These are phyloP conservation scores for Synergus umbraculus DNA, from an alignment of 2,888 invertebrate species.

Conservation along the genomic window DNA sequence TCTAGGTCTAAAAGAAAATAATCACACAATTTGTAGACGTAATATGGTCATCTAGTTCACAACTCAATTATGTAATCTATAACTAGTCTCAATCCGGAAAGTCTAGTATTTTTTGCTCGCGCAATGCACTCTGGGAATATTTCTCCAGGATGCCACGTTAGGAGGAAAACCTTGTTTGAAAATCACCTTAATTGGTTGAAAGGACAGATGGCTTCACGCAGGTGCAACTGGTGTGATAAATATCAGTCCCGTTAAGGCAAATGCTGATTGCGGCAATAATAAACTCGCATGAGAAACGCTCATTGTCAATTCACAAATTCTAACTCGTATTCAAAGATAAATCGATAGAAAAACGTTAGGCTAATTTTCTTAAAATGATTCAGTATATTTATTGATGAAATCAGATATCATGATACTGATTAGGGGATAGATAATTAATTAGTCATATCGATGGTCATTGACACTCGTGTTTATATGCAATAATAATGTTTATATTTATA, in stretches of 20 bases:
- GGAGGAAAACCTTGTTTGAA: constrained; percentile 19
- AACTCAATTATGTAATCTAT: constrained; percentile 12
- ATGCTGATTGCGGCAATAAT: constrained; percentile 2
- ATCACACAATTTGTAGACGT: background rate
- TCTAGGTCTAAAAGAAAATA: background rate
- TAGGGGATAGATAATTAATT: too few relatives aligned
- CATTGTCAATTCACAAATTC: background rate
- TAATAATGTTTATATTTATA: too few relatives aligned
- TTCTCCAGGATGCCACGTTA: constrained; percentile 13
- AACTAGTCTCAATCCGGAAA: constrained; percentile 11
- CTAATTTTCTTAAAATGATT: background rate
- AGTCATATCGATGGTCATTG: too few relatives aligned
- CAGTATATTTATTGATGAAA: background rate
- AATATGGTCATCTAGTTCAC: background rate
- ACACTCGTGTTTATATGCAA: too few relatives aligned
- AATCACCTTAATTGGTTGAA: constrained; percentile 30
- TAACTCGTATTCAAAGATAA: background rate
- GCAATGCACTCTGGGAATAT: constrained; percentile 13
- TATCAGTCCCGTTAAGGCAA: constrained; percentile 19
- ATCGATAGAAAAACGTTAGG: background rate
- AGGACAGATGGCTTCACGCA: constrained; percentile 16
- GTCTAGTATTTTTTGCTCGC: constrained; percentile 19
- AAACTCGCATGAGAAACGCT: background rate
- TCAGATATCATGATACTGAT: too few relatives aligned
- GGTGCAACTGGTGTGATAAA: constrained; percentile 22